Conservation (phyloP, 2,888 invertebrate species). For the Ptilodon capucinus region DNA sequence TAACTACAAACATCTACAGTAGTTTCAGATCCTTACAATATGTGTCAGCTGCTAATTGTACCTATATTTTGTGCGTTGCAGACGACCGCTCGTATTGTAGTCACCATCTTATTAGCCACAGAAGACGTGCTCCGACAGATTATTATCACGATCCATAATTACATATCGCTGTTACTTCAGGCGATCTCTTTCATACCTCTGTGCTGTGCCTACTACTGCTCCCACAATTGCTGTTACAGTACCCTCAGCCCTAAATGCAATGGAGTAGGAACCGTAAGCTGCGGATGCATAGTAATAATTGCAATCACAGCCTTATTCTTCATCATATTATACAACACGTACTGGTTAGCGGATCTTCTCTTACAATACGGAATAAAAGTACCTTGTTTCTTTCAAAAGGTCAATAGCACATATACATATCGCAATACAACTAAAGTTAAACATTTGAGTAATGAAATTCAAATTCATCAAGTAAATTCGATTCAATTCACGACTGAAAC, state of each 20-base stretch:
- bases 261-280: slow-evolving; percentile 7
- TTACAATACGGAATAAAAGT: slow-evolving; percentile 20
- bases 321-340: slow-evolving; percentile 26
- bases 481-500: neutral
- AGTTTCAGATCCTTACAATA: slow-evolving; percentile 1
- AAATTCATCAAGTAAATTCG: neutral
- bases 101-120: slow-evolving; percentile 34
- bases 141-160: slow-evolving; percentile 37
- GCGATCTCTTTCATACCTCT: slow-evolving; percentile 36
- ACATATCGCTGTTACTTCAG: slow-evolving; percentile 34
- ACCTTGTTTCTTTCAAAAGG: slow-evolving; percentile 24
- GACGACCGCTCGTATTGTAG: slow-evolving; percentile 32
- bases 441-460: neutral
- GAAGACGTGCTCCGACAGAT: slow-evolving; percentile 43
- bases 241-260: slow-evolving; percentile 9
- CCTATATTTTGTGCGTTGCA: slow-evolving; percentile 42
- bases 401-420: neutral
- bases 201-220: slow-evolving; percentile 28
- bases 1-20: neutral
- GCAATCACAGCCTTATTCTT: slow-evolving; percentile 25
- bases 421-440: neutral
- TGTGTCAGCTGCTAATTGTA: slow-evolving; percentile 30
- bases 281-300: slow-evolving; percentile 27
- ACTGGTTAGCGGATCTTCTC: slow-evolving; percentile 36
- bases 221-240: slow-evolving; percentile 27